Evolutionary conservation across 2,888 invertebrate species (phyloP), one percentile per base, ranked within the genome.

Genomic region (Clivina fossor): DNA sequence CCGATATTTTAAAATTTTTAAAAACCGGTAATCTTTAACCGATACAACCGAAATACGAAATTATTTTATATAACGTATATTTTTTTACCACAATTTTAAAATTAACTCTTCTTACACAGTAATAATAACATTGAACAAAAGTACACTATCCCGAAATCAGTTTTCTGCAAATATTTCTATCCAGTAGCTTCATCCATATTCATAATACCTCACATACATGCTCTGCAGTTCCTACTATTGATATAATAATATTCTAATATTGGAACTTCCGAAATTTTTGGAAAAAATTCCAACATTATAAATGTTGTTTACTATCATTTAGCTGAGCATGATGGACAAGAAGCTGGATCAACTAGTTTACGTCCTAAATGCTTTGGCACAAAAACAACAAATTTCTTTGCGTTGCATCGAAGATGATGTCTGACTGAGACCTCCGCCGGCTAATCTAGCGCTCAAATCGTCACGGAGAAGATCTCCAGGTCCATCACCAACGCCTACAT

Each of bases 291-390:
- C n/a, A 30, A 4, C 13, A 30, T 9, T 30, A 18, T 4, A 30
- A 37, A 7, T 7, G 15, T 7, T 11, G 9, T 5, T 37, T 37
- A 37, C 59, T 53, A 61, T 53, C 60, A 74, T 76, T 33, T 73
- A 83, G 81, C 69, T 83, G 63, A 76, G 76, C 50, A 70, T 77
- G 53, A 78, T 84, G 76, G 83, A 84, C 65, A 80, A 80, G 66
- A 84, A 83, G 69, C 63, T 83, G 61, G 84, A 84, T 66, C 78
- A 81, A 62, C 71, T 82, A 51, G 73, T 81, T 38, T 77, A 78
- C 64, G 75, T 84, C 41, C 71, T 84, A 58, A 81, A 80, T 66
- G 75, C 78, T 35, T 68, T 84, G 62, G 76, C 79, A 60, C 77
- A 79, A 72, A 80, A 80, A 65, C 78, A 78, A 64, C 78, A 78